Conservation (phyloP, 1,140 invertebrate species). For the Atta colombica region DNA sequence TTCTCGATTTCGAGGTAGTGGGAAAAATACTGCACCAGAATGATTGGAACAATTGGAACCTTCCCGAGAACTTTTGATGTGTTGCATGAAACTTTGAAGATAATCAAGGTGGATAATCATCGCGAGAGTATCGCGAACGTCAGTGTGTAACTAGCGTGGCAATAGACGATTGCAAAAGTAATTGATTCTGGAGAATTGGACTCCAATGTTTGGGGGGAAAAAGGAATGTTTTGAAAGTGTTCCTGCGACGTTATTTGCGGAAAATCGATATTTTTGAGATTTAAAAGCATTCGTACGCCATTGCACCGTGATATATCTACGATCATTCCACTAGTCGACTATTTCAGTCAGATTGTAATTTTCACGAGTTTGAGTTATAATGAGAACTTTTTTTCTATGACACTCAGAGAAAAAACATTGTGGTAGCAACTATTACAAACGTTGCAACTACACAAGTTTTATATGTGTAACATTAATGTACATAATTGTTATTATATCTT, state of each 20-base stretch:
- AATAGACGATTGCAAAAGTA: neutral
- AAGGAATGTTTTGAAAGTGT: neutral
- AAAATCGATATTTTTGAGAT: conserved; percentile 33
- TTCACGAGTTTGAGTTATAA: neutral
- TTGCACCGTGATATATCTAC: too few species aligned
- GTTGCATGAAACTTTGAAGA: conserved; percentile 14
- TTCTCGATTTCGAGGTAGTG: neutral
- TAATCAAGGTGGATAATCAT: conserved; percentile 21
- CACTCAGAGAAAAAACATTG: too few species aligned
- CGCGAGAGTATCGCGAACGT: neutral
- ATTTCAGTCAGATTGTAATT: neutral
- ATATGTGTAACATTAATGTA: too few species aligned
- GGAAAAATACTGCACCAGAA: neutral
- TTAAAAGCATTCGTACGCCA: too few species aligned
- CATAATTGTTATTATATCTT: too few species aligned
- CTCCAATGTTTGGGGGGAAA: neutral
- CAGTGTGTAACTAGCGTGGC: neutral
- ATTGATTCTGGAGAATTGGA: neutral
- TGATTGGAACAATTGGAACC: neutral
- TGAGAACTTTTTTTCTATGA: neutral
- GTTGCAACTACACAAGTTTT: too few species aligned
- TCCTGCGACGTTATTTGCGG: neutral
- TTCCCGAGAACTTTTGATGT: neutral
- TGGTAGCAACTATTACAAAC: too few species aligned
- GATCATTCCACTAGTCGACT: neutral